These are phyloP conservation scores for Chlorospingus semifuscus DNA, from an alignment of 2,797 vertebrate species.

Conservation along the genomic window DNA sequence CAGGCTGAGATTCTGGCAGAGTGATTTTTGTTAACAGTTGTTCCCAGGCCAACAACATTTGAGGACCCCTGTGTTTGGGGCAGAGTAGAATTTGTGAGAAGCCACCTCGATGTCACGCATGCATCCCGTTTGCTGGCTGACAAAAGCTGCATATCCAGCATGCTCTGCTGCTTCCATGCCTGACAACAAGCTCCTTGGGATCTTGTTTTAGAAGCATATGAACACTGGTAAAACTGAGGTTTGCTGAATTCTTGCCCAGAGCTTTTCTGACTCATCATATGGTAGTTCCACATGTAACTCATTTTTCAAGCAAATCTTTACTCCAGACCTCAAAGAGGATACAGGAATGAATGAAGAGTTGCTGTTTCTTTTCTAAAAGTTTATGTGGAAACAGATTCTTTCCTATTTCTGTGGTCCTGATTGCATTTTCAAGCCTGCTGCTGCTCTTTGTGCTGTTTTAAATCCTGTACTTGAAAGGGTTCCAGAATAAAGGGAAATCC, in stretches of 20 bases:
- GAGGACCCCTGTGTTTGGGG: background rate
- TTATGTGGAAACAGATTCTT: slow-evolving; percentile 2
- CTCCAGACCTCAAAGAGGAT: slow-evolving; percentile 12
- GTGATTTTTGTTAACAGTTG: background rate
- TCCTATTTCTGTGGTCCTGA: background rate
- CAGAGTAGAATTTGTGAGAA: background rate
- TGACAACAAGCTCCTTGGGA: background rate
- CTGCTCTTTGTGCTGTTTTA: background rate
- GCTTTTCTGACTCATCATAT: slow-evolving; percentile 50
- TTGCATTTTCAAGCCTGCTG: background rate
- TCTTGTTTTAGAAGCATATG: slow-evolving; percentile 27
- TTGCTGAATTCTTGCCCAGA: slow-evolving; percentile 47
- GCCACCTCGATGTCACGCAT: background rate
- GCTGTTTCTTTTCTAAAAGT: slow-evolving; percentile 11
- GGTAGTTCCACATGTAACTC: slow-evolving; percentile 27
- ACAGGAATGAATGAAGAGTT: slow-evolving; percentile 16
- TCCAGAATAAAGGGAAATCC: slow-evolving; percentile 5
- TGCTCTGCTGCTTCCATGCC: background rate
- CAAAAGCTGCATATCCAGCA: background rate
- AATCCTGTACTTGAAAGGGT: background rate
- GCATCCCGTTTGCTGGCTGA: background rate
- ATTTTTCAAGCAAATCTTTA: slow-evolving; percentile 40
- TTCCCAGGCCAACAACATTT: background rate
- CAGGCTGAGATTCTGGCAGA: slow-evolving; percentile 17
- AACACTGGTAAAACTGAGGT: slow-evolving; percentile 18